Conservation (phyloP, 1,140 invertebrate species). For the Chelonus insularis region DNA sequence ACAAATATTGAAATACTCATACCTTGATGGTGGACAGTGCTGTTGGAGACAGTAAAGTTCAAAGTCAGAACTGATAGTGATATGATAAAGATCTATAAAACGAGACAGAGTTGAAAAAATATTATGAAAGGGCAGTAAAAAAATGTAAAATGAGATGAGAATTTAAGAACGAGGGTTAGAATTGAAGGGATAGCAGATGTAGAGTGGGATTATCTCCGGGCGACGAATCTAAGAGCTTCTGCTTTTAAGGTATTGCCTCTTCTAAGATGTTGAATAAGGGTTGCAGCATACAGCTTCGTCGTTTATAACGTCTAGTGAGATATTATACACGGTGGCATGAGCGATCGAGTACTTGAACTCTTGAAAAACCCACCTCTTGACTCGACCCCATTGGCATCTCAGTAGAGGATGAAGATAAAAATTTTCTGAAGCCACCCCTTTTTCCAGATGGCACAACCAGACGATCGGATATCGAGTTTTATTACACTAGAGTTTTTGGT, state of each 20-base stretch:
- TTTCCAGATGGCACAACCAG: constrained; percentile 23
- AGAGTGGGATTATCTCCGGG: constrained; percentile 51
- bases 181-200: constrained; percentile 37
- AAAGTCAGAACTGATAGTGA: background rate
- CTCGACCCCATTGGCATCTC: background rate
- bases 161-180: constrained; percentile 3
- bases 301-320: constrained; percentile 34
- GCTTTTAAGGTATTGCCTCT: constrained; percentile 52
- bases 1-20: too few species aligned
- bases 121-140: too few species aligned
- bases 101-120: background rate
- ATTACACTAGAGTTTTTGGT: constrained; percentile 27
- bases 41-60: background rate
- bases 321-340: constrained; percentile 48
- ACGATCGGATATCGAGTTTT: constrained; percentile 31
- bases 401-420: constrained; percentile 16
- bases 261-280: constrained; percentile 25
- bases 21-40: too few species aligned
- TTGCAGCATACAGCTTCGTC: constrained; percentile 33
- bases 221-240: constrained; percentile 11
- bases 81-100: background rate
- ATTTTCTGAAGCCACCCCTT: constrained; percentile 23
- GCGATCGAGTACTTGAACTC: constrained; percentile 27
- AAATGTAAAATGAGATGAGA: constrained; percentile 26
- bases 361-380: constrained; percentile 16